Evolutionary conservation across 2,888 invertebrate genomes (phyloP).

Genomic region (Arrhopalites spinosus): DNA sequence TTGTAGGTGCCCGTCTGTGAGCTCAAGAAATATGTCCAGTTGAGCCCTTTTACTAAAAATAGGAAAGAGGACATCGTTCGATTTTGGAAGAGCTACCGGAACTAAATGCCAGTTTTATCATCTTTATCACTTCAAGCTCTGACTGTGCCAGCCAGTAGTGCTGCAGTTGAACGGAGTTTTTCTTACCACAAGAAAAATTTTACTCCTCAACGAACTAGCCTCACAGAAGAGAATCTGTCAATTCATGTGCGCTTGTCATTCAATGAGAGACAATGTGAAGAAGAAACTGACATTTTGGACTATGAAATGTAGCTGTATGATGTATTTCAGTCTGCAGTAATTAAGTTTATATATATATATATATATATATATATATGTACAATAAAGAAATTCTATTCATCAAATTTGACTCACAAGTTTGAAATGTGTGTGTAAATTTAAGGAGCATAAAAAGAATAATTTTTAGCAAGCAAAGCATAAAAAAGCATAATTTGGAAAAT

Average conservation of each 20-base stretch:
- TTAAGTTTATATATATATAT: no score
- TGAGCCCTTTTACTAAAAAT: not conserved
- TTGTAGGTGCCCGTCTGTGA: not conserved
- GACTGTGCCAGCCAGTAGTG: not conserved
- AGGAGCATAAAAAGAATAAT: no score
- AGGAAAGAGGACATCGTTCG: not conserved
- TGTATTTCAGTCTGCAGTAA: no score
- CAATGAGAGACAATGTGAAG: no score
- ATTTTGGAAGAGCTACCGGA: not conserved
- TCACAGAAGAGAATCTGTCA: not conserved
- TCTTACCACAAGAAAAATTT: not conserved
- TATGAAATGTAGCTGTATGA: no score
- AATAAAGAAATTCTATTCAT: no score
- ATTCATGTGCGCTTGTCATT: not conserved
- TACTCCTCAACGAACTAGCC: not conserved
- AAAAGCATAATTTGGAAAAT: no score
- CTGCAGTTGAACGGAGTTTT: not conserved
- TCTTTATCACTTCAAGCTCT: not conserved
- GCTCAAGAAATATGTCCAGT: not conserved
- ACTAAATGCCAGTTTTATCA: not conserved
- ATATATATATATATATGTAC: no score
- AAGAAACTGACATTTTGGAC: no score
- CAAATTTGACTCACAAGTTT: no score
- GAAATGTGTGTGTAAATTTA: no score
- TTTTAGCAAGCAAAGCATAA: no score